phyloP scores from a whole-genome alignment of 2,797 vertebrate genomes.

The Leptatherina wallacei region DNA sequence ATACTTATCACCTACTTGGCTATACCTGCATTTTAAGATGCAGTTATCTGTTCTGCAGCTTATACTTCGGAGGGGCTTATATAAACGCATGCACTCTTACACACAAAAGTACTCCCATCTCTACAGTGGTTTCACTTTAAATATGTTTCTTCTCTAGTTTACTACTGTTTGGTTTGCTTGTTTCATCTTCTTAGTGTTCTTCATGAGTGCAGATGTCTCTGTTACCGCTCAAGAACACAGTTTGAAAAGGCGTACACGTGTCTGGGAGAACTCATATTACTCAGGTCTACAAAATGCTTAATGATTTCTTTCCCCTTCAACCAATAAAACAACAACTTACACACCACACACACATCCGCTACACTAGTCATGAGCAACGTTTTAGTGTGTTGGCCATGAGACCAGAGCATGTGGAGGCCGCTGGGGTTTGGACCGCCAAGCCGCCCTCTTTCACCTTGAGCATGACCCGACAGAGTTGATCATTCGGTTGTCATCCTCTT shows the following conservation, averaged over 20 bases:
- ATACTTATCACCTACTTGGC: conserved; percentile 9
- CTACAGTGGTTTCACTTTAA: background rate
- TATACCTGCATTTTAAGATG: conserved; percentile 17
- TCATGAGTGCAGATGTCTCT: background rate
- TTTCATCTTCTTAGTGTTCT: background rate
- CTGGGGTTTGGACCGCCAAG: too few relatives aligned
- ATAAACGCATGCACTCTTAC: background rate
- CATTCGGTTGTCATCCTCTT: too few relatives aligned
- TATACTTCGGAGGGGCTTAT: background rate
- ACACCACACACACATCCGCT: too few relatives aligned
- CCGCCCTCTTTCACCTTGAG: too few relatives aligned
- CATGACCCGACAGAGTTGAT: too few relatives aligned
- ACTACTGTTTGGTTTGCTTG: background rate
- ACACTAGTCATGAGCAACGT: too few relatives aligned
- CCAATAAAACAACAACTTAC: too few relatives aligned
- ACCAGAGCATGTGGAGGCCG: too few relatives aligned
- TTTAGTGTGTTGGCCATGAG: too few relatives aligned
- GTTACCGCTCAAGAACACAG: background rate
- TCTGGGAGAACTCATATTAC: too few relatives aligned
- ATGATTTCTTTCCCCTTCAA: too few relatives aligned
- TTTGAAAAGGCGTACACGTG: too few relatives aligned
- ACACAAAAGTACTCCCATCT: background rate
- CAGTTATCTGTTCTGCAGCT: background rate
- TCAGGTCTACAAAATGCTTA: background rate
- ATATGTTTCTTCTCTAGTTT: background rate